Conservation (phyloP, 2,113 vertebrate genomes). For the Phylloscopus trochilus region DNA sequence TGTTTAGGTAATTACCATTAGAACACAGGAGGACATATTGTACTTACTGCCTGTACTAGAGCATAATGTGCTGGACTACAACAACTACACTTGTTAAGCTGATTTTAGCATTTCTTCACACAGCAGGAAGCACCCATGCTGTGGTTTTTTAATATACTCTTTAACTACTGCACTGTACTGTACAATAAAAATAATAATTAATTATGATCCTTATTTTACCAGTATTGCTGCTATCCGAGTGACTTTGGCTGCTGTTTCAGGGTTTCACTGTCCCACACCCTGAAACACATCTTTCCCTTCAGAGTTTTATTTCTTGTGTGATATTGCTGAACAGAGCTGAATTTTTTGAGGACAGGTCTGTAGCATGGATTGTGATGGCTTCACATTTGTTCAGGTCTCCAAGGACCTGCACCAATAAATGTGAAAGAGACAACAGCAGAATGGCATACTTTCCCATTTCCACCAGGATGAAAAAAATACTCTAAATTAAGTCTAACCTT, state of each 20-base stretch:
- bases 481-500: conserved; percentile 83
- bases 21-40: background rate
- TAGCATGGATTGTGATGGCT: conserved; percentile 61
- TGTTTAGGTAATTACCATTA: conserved; percentile 33
- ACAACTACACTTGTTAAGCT: background rate
- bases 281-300: conserved; percentile 35
- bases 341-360: conserved; percentile 59
- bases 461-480: conserved; percentile 64
- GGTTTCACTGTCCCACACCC: background rate
- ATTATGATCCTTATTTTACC: background rate
- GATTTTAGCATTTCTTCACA: conserved; percentile 47
- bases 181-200: conserved; percentile 51
- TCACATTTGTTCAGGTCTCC: conserved; percentile 67
- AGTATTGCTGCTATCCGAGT: background rate
- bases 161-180: conserved; percentile 27
- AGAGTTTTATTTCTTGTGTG: conserved; percentile 57
- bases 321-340: conserved; percentile 59
- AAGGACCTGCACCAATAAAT: conserved; percentile 71
- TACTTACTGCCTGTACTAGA: conserved; percentile 1
- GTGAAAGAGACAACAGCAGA: conserved; percentile 68
- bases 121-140: conserved; percentile 56
- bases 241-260: conserved; percentile 2
- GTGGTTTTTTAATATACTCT: conserved; percentile 32
- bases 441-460: conserved; percentile 72
- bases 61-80: background rate